Conservation (phyloP, 2,888 invertebrate species). For the Cephus sareptanus region DNA sequence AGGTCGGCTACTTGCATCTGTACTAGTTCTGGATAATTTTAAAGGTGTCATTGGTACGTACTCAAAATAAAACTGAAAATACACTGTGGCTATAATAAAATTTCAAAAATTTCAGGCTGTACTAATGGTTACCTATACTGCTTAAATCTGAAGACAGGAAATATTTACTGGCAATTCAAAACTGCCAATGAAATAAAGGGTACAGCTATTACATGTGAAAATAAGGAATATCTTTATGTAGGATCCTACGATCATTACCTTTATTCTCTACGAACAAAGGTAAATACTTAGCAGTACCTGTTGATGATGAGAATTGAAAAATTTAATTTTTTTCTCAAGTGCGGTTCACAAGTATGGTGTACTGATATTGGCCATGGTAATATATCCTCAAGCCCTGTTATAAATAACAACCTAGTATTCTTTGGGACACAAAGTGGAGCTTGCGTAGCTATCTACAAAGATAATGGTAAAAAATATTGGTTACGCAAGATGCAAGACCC, state of each 20-base stretch:
- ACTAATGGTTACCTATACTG: conserved; percentile 81
- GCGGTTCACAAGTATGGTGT: conserved; percentile 63
- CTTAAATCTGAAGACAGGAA: conserved; percentile 69
- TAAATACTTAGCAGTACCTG: conserved; percentile 49
- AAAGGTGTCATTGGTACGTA: conserved; percentile 75
- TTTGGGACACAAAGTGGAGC: conserved; percentile 73
- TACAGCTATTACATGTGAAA: conserved; percentile 66
- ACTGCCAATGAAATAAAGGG: conserved; percentile 77
- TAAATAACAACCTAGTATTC: conserved; percentile 47
- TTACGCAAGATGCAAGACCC: conserved; percentile 70
- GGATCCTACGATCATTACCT: conserved; percentile 80
- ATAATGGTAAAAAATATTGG: conserved; percentile 72
- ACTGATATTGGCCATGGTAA: conserved; percentile 65
- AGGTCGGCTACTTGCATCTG: conserved; percentile 80
- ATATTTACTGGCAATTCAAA: conserved; percentile 72
- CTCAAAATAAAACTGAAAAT: background rate
- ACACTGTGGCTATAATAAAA: background rate
- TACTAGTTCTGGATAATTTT: conserved; percentile 65
- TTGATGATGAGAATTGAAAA: conserved; percentile 18
- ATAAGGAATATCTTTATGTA: conserved; percentile 69
- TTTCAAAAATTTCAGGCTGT: conserved; percentile 67
- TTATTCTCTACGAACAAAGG: conserved; percentile 71
- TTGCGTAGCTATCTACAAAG: conserved; percentile 69
- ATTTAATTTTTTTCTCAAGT: conserved; percentile 63
- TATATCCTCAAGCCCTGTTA: conserved; percentile 67